A percentile compares a stretch with the other conserved stretches of the same genome.
phyloP scores from a whole-genome alignment of 1,140 invertebrate species.

The Zaprionus vittiger region DNA sequence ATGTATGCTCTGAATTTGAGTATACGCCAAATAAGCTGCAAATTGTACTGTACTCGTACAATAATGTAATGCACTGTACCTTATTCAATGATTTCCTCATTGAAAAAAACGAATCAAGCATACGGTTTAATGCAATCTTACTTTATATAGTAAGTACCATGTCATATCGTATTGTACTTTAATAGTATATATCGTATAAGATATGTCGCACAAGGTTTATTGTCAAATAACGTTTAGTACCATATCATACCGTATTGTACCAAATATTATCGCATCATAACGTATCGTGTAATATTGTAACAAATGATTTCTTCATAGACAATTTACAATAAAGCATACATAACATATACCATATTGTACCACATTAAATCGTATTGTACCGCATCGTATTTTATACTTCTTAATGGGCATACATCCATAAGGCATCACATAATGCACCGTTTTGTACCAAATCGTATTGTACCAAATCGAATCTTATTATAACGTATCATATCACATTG shows the following conservation, averaged over 20 bases:
- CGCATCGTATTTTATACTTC: slow-evolving; percentile 6
- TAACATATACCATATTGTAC: neutral
- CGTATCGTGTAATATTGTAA: neutral
- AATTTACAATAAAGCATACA: neutral
- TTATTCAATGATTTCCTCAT: neutral
- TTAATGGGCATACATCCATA: slow-evolving; percentile 3
- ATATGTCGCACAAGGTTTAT: neutral
- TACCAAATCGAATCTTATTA: neutral
- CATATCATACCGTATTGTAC: neutral
- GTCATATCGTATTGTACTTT: neutral
- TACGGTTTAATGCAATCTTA: neutral
- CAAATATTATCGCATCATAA: neutral
- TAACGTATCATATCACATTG: neutral
- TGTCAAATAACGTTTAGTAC: neutral
- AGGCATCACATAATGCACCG: neutral
- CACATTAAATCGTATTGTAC: neutral
- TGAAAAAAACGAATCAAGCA: neutral
- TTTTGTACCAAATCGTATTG: neutral
- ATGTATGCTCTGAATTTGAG: neutral
- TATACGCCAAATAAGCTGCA: slow-evolving; percentile 25
- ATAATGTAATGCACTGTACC: neutral
- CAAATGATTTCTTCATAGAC: neutral
- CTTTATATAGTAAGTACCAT: neutral
- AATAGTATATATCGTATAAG: neutral
- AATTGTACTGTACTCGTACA: neutral